Base-by-base conservation (phyloP, 2,797 vertebrate species). In the Leucoraja ocellata region DNA sequence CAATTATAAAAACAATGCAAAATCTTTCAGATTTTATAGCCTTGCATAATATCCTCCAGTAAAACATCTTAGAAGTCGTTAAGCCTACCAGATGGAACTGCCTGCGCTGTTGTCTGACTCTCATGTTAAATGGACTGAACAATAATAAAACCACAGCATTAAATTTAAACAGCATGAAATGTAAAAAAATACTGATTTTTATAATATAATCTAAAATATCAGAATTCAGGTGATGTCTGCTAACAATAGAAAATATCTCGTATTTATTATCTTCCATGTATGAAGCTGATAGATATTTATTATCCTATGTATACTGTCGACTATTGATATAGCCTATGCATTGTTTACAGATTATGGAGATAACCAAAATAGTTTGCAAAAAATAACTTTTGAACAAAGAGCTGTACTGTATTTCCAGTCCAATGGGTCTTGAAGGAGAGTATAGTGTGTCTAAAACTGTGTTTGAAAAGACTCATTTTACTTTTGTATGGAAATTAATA, bases 401-500 rank as follows among this genome's bases (percentile, higher is more conserved):
- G 84, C n/a, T 9, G 4, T 36, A 88, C 61, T 88, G 61, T 88
- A 88, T 88, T 88, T 88, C 61, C 61, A 88, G 61, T 68, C 23
- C 61, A 63, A 25, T 65, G 84, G 68, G 14, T 88, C 61, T 63
- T 88, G 63, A 68, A 68, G 61, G 84, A 18, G 4, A 88, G n/a
- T 88, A 63, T 68, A 88, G n/a, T 88, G 84, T 68, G n/a, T 65
- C 63, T 32, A 68, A n/a, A 88, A 63, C 84, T 68, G 84, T 88
- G 84, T 36, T 32, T 65, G 63, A 68, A 88, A 63, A 88, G 84
- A 88, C 28, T 88, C 61, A 65, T 88, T 88, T 88, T 88, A 65
- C 61, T 88, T 65, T 88, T 68, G 84, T 88, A 88, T 88, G 61
- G 63, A 68, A 88, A 68, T 68, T 88, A 88, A 88, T 88, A 68